Percentiles rank a stretch among this genome's conserved stretches.
These are phyloP conservation scores for Thinocorus orbignyianus DNA, from an alignment of 2,113 vertebrate genomes.

Conservation along the genomic window DNA sequence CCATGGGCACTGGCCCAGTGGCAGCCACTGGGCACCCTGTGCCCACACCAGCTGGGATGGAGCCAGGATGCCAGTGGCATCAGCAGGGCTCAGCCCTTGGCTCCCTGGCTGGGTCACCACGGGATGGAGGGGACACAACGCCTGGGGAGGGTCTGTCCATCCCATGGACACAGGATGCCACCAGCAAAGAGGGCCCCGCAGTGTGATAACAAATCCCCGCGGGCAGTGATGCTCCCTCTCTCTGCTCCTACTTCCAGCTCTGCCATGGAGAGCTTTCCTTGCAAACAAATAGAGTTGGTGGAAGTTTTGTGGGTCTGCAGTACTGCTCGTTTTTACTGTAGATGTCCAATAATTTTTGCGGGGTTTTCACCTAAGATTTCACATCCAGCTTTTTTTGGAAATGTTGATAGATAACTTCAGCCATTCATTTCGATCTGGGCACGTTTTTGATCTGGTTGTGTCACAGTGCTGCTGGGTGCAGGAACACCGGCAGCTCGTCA, in stretches of 20 bases:
- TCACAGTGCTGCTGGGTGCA: neutral
- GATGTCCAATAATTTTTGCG: neutral
- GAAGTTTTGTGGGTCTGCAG: neutral
- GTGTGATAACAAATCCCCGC: rapidly evolving
- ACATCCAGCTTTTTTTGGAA: neutral
- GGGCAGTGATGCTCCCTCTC: neutral
- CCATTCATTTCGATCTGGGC: neutral
- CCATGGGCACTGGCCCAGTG: rapidly evolving
- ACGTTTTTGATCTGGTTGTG: too few relatives aligned
- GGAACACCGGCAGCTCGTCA: neutral
- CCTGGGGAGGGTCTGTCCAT: neutral
- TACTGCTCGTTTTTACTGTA: neutral
- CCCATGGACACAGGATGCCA: neutral
- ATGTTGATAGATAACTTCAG: neutral
- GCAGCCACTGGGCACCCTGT: neutral
- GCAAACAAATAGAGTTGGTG: rapidly evolving
- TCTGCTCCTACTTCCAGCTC: neutral
- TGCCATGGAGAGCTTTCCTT: rapidly evolving
- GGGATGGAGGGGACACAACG: neutral
- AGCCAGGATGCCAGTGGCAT: neutral
- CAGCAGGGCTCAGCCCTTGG: neutral
- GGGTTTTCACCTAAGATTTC: neutral
- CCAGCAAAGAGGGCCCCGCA: rapidly evolving
- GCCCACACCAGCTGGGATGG: neutral
- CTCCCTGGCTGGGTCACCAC: neutral